Evolutionary conservation across 2,888 invertebrate genomes (phyloP).

Genomic region (Caenorhabditis sp.): DNA sequence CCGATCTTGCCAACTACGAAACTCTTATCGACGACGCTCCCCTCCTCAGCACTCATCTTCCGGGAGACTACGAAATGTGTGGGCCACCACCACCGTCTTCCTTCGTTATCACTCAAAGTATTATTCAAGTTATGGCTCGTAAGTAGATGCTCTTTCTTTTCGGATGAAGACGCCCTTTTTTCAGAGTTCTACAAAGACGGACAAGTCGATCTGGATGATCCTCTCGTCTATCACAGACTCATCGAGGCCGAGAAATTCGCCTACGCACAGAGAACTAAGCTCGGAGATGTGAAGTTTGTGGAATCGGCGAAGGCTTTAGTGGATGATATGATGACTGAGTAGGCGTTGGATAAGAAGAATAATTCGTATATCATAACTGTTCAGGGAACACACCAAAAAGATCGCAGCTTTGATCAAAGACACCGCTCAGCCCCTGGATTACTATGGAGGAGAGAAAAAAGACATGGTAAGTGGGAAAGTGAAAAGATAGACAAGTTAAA

Average conservation of each 20-base stretch:
- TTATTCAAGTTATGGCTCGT: constrained; percentile 89
- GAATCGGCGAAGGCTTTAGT: constrained; percentile 87
- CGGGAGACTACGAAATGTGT: constrained; percentile 87
- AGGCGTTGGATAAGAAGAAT: not conserved
- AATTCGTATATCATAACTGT: constrained; percentile 18
- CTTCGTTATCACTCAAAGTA: constrained; percentile 90
- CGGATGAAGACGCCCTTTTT: not conserved
- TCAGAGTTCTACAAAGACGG: constrained; percentile 78
- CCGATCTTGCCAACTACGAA: constrained; percentile 78
- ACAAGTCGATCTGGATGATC: constrained; percentile 78
- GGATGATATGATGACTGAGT: constrained; percentile 87
- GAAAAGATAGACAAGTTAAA: not conserved
- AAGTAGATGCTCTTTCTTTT: constrained; percentile 72
- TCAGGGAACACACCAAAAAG: constrained; percentile 74
- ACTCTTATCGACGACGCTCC: constrained; percentile 79
- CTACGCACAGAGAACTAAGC: constrained; percentile 87
- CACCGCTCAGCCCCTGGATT: constrained; percentile 78
- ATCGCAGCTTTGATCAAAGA: constrained; percentile 75
- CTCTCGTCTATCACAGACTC: constrained; percentile 89
- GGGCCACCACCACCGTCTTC: constrained; percentile 92
- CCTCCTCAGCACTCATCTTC: constrained; percentile 61
- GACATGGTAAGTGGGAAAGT: constrained; percentile 56
- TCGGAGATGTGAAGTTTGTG: constrained; percentile 88
- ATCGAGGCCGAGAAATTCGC: constrained; percentile 94
- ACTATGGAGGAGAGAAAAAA: constrained; percentile 84